Base-by-base conservation (phyloP, 2,113 vertebrate genomes). In the Baryphthengus martii region DNA sequence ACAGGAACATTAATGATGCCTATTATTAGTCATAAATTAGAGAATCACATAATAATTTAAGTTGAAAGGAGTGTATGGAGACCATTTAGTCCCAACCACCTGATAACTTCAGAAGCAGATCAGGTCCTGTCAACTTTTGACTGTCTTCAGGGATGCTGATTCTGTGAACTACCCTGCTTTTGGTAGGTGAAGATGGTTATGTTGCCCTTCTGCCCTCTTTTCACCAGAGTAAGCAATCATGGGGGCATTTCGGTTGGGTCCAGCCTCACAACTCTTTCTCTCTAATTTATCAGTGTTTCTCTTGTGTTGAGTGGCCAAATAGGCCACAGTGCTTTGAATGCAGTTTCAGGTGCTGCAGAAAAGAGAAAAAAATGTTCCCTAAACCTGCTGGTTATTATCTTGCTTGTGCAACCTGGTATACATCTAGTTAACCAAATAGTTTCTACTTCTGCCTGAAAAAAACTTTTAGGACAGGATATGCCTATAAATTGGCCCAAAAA, bases 1-100 rank as follows among this genome's bases (percentile, higher is more conserved):
- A 88, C 76, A 65, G 37, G 85, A 96, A 90, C 52, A 78, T 95
- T 87, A 90, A 63, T 70, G 56, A 74, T 91, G 56, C 14, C 13
- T 95, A 59, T 84, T 93, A 84, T 94, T 96, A 93, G 88, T 94
- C 90, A 97, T 78, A 86, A 73, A 66, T 94, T 94, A 71, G 88
- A 74, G 83, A 95, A 93, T 90, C 93, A 84, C 83, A 89, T 67
- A 86, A 86, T 77, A 90, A 93, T 90, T 95, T 82, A 66, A 74
- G 26, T 72, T 85, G 56, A 75, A 89, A 28, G 13, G 24, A 49
- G 11, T 25, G 94, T 88, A 52, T 84, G 56, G 72, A 74, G 82
- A 84, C 23, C n/a, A 62, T 93, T 53, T 62, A 70, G 63, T 86
- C 31, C 76, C 55, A 90, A 14, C 58, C 0, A 6, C 31, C 45